A percentile compares a stretch with the other conserved stretches of the same genome.
These are phyloP conservation scores for Lasioglossum marginatum DNA, from an alignment of 2,888 invertebrate genomes.

Conservation along the genomic window DNA sequence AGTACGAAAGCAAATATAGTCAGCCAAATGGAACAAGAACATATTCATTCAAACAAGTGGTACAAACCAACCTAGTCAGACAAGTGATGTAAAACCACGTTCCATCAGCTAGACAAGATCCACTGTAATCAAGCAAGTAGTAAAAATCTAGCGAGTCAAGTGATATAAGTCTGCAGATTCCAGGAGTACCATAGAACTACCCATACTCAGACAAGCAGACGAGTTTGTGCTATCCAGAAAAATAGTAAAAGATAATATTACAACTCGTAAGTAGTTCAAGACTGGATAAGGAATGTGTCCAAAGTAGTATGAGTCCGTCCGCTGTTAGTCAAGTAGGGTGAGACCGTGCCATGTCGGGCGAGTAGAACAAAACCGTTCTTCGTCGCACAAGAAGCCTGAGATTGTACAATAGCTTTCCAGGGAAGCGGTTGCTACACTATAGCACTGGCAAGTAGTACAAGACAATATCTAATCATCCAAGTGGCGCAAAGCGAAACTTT, in stretches of 20 bases:
- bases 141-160: background rate
- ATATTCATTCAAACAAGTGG: background rate
- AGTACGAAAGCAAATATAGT: too few relatives aligned
- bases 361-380: background rate
- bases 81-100: background rate
- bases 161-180: background rate
- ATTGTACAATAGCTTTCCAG: background rate
- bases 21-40: background rate
- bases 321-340: background rate
- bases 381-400: background rate
- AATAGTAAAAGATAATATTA: background rate
- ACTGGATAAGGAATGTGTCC: background rate
- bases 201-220: background rate
- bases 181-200: background rate
- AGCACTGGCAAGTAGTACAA: background rate
- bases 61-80: background rate
- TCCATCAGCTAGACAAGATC: background rate
- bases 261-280: background rate
- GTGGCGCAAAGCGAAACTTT: background rate
- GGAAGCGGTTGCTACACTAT: background rate
- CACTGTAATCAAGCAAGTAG: background rate
- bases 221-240: background rate
- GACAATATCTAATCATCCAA: background rate
- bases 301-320: background rate
- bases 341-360: background rate